Percentiles rank a stretch among this genome's conserved stretches.
These are phyloP conservation scores for Pomatostomus ruficeps DNA, from an alignment of 2,113 vertebrate species.

Conservation along the genomic window DNA sequence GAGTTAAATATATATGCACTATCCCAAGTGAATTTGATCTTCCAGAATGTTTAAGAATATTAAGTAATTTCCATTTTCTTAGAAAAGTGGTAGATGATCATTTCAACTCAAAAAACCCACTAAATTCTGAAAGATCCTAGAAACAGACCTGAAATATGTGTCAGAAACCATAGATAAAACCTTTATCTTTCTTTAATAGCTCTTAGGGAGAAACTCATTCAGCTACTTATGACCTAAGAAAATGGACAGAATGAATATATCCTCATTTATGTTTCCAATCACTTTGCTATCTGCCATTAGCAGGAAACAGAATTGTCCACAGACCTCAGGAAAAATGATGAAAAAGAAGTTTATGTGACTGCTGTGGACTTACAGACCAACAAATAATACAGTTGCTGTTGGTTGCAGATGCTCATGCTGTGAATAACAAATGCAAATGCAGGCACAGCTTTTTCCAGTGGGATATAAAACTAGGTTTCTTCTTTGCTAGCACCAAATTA, in stretches of 20 bases:
- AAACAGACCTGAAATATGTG: not conserved
- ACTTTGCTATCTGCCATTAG: not conserved
- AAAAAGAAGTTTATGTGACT: not conserved
- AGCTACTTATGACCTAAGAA: not conserved
- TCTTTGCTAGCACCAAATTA: not conserved
- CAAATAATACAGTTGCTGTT: not conserved
- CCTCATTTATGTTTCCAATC: not conserved
- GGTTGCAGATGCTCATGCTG: not conserved
- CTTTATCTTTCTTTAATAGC: not conserved
- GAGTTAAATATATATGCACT: not conserved
- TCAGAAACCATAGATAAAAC: not conserved
- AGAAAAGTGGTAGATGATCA: not conserved
- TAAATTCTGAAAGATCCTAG: not conserved
- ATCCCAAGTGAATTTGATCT: not conserved
- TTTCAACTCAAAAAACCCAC: not conserved
- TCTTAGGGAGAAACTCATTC: not conserved
- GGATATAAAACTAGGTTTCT: not conserved
- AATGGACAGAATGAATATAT: not conserved
- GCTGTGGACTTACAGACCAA: not conserved
- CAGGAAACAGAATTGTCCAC: not conserved
- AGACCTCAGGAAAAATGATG: not conserved
- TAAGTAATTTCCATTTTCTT: not conserved
- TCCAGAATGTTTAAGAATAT: not conserved
- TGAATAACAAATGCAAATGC: not conserved
- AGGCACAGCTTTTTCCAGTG: not conserved